These are phyloP conservation scores for Drosophila gaucha DNA, from an alignment of 2,888 invertebrate species.

Conservation along the genomic window DNA sequence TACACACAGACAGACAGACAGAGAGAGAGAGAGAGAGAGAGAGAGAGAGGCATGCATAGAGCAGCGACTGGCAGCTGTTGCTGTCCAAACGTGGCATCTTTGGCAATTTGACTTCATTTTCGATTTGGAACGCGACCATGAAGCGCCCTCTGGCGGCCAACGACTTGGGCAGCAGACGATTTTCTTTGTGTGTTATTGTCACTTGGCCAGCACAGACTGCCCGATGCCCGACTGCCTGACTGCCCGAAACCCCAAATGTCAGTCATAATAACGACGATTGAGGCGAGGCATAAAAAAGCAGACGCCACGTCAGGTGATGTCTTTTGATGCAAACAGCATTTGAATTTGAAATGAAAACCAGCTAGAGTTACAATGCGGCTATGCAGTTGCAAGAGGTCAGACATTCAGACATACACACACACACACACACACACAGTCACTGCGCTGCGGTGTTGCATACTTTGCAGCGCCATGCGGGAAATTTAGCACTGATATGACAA, in stretches of 20 bases:
- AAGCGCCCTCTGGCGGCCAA: conserved; percentile 52
- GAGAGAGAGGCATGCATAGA: not conserved
- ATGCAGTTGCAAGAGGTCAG: conserved; percentile 24
- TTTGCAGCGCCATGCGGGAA: conserved; percentile 68
- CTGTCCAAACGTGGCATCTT: conserved; percentile 56
- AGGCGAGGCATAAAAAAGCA: too few species aligned
- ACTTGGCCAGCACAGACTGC: conserved; percentile 27
- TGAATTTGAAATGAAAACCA: conserved; percentile 75
- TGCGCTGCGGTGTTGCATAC: conserved; percentile 52
- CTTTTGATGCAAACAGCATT: conserved; percentile 77
- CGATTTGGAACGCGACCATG: conserved; percentile 50
- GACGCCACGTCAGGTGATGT: conserved; percentile 32
- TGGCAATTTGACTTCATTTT: conserved; percentile 69
- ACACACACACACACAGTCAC: not conserved
- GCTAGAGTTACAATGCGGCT: conserved; percentile 52
- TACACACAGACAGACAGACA: conserved; percentile 16
- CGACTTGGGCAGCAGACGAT: conserved; percentile 33
- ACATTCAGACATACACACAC: conserved; percentile 1
- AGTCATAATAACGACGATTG: conserved; percentile 7
- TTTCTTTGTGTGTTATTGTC: conserved; percentile 31
- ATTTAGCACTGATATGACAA: conserved; percentile 69
- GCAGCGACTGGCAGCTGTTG: conserved; percentile 47
- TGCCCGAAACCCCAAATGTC: too few species aligned
- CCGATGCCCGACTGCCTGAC: too few species aligned
- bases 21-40: not conserved